Evolutionary conservation across 2,113 vertebrate genomes (phyloP), one percentile per base, ranked within the genome.

Genomic region (Hyperopisus bebe): DNA sequence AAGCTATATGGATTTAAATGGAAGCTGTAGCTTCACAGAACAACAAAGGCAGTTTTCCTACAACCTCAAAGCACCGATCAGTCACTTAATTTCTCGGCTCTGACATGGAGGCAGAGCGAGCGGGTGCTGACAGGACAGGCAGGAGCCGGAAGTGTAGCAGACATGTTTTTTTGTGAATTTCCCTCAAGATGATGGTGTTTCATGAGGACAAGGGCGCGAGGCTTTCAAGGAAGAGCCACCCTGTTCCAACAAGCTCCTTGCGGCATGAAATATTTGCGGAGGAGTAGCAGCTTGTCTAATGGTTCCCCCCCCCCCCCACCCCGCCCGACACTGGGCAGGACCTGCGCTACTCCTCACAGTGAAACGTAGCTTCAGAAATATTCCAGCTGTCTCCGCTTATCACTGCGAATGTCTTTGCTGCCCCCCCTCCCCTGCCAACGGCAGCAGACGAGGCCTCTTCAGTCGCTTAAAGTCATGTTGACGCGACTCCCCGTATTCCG

Each of bases 381-480:
- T 88, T 84, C 51, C 90, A 90, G 90, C 90, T 90, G 90, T 88
- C 87, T 84, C 44, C 35, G 74, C 51, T 88, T 90, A 80, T 84
- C 74, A 44, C 19, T 82, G 47, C 39, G 70, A 83, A 46, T 17
- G 27, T 88, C 19, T n/a, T 21, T 13, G 74, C 46, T 77, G 85
- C 47, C 19, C 2, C n/a, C 44, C 17, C 83, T 1, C 77, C 39
- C 39, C 82, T n/a, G 4, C 35, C 3, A 19, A 19, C 9, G 39
- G 17, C 39, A 44, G 80, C 80, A 9, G 35, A 53, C 51, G 2
- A 10, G 21, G 2, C 17, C 35, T 42, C 46, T 48, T 48, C 24
- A 24, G 21, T 85, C 7, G n/a, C 46, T 50, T 11, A 24, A 42
- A 21, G 39, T 10, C 35, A 42, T 10, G 19, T 84, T 11, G 80